Evolutionary conservation across 2,888 invertebrate genomes (phyloP), one percentile per base, ranked within the genome.

Genomic region (Acutogordius australiensis): DNA sequence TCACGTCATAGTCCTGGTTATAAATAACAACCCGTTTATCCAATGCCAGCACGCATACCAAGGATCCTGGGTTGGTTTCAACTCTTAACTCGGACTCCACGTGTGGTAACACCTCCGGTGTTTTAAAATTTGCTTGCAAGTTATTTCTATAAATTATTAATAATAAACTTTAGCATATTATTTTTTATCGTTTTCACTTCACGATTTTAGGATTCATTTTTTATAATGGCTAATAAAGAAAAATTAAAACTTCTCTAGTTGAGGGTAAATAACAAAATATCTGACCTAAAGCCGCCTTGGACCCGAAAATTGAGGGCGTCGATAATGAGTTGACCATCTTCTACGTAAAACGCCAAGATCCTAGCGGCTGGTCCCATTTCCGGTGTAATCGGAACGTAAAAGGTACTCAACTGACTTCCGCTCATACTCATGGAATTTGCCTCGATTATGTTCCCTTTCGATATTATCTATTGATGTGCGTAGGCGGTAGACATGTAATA

Each of bases 231-330:
- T n/a, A n/a, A n/a, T n/a, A n/a, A n/a, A n/a, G n/a, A n/a, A n/a
- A n/a, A n/a, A n/a, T n/a, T n/a, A n/a, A n/a, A n/a, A n/a, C n/a
- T n/a, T n/a, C n/a, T n/a, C n/a, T n/a, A n/a, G n/a, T n/a, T n/a
- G n/a, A n/a, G n/a, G n/a, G n/a, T n/a, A n/a, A n/a, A n/a, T n/a
- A n/a, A n/a, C n/a, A n/a, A n/a, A n/a, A n/a, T n/a, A n/a, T n/a
- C n/a, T n/a, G n/a, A n/a, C 26, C 26, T 51, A 26, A 51, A 51
- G 23, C 8, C 4, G 4, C 26, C 26, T 4, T 8, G 8, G 51
- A 51, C 51, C 26, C 23, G 8, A 23, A 51, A 51, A 51, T 51
- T 51, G 13, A 51, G 26, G 51, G 51, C 51, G 26, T 51, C 51
- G 4, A 51, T 26, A 4, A 51, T 51, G 4, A 51, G n/a, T 51